These are phyloP conservation scores for Rhinichthys klamathensis DNA, from an alignment of 2,113 vertebrate species.

Conservation along the genomic window DNA sequence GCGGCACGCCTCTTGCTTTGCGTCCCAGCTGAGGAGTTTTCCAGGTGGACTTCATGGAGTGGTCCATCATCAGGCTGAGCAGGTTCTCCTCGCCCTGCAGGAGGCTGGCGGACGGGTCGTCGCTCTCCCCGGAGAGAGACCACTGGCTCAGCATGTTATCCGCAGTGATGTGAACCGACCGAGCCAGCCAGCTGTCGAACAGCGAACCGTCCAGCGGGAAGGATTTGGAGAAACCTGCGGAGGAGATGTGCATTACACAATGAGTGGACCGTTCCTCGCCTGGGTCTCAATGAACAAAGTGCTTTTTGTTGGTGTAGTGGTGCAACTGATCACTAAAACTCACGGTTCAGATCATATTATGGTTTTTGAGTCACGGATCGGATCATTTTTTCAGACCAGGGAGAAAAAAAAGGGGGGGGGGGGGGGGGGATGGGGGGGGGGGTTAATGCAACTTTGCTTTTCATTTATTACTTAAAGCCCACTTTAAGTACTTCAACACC, in stretches of 20 bases:
- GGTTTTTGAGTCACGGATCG: no score
- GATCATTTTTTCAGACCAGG: no score
- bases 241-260: conserved; percentile 34
- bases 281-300: no score
- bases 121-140: conserved; percentile 85
- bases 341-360: no score
- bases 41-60: conserved; percentile 87
- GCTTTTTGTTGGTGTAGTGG: no score
- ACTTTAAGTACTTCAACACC: no score
- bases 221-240: conserved; percentile 85
- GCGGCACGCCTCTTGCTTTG: conserved; percentile 80
- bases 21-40: conserved; percentile 86
- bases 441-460: no score
- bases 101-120: conserved; percentile 82
- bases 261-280: no score
- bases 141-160: conserved; percentile 96
- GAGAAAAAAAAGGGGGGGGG: no score
- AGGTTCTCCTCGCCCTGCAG: conserved; percentile 92
- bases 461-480: no score
- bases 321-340: no score
- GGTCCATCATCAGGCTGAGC: conserved; percentile 96
- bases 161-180: conserved; percentile 92
- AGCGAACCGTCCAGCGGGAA: conserved; percentile 92
- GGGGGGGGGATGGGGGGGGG: no score
- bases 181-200: conserved; percentile 96